phyloP scores from a whole-genome alignment of 1,140 invertebrate genomes.

The Gryon sp. region DNA sequence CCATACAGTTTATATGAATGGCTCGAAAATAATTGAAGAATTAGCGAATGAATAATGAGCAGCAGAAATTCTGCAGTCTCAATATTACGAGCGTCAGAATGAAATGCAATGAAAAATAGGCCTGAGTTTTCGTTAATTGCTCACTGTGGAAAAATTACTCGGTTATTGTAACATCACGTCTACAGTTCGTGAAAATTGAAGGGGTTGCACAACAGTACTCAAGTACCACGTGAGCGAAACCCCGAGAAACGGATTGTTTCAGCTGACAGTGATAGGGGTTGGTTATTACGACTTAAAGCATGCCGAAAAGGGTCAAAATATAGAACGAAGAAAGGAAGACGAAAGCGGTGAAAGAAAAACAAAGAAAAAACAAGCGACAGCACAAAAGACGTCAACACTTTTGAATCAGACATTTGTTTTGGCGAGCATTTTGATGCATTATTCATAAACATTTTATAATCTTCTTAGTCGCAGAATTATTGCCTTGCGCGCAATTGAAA shows the following conservation, averaged over 20 bases:
- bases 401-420: slow-evolving; percentile 22
- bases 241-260: slow-evolving; percentile 61
- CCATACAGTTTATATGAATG: too few species aligned
- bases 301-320: slow-evolving; percentile 55
- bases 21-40: too few species aligned
- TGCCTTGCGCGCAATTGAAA: slow-evolving; percentile 70
- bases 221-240: slow-evolving; percentile 50
- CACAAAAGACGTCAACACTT: slow-evolving; percentile 15
- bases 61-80: too few species aligned
- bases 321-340: slow-evolving; percentile 11
- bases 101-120: slow-evolving; percentile 36
- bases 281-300: slow-evolving; percentile 74
- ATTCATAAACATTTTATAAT: slow-evolving; percentile 78
- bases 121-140: slow-evolving; percentile 37
- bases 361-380: not conserved
- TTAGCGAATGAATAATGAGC: too few species aligned
- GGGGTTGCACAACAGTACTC: slow-evolving; percentile 50
- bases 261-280: slow-evolving; percentile 57
- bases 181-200: slow-evolving; percentile 36
- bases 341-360: not conserved
- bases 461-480: slow-evolving; percentile 75
- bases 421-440: slow-evolving; percentile 73
- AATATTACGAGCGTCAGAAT: slow-evolving; percentile 24
- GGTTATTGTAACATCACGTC: slow-evolving; percentile 61
- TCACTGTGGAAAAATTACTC: slow-evolving; percentile 59